Conservation (phyloP, 2,888 invertebrate species). For the Drosophila meridiana region DNA sequence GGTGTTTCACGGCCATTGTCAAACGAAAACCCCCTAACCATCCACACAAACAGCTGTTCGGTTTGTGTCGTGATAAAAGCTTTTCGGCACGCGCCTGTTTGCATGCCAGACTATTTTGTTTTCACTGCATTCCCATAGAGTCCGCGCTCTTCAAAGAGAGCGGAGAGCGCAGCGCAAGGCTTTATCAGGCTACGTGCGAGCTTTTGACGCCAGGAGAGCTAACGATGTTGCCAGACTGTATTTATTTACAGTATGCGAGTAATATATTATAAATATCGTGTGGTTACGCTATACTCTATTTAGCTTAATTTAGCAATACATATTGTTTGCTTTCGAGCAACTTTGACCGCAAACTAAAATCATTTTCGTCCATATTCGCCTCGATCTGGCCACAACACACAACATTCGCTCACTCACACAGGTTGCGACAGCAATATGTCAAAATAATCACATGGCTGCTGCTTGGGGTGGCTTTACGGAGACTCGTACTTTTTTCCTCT, state of each 20-base stretch:
- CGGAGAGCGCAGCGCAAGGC: conserved; percentile 21
- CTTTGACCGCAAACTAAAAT: neutral
- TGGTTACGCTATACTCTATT: neutral
- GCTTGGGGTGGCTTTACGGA: conserved; percentile 57
- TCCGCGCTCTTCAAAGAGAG: neutral
- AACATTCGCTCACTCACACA: conserved; percentile 46
- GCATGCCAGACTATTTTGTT: conserved; percentile 52
- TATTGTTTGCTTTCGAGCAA: neutral
- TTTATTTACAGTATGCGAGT: neutral
- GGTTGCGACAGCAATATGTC: conserved; percentile 54
- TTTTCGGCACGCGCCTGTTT: conserved; percentile 69
- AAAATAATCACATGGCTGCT: conserved; percentile 63
- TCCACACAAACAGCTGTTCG: conserved; percentile 65
- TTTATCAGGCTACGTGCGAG: conserved; percentile 28
- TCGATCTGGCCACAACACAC: conserved; percentile 35
- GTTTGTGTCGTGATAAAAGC: conserved; percentile 44
- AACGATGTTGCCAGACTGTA: conserved; percentile 42
- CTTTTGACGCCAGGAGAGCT: conserved; percentile 31
- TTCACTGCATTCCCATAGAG: conserved; percentile 16
- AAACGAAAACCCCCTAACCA: conserved; percentile 14
- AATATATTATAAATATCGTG: neutral
- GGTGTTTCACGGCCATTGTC: conserved; percentile 31
- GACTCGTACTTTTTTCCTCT: conserved; percentile 18
- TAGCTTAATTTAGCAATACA: neutral
- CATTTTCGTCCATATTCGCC: neutral